Base-by-base conservation (phyloP, 2,113 vertebrate genomes). In the Labeo catla region DNA sequence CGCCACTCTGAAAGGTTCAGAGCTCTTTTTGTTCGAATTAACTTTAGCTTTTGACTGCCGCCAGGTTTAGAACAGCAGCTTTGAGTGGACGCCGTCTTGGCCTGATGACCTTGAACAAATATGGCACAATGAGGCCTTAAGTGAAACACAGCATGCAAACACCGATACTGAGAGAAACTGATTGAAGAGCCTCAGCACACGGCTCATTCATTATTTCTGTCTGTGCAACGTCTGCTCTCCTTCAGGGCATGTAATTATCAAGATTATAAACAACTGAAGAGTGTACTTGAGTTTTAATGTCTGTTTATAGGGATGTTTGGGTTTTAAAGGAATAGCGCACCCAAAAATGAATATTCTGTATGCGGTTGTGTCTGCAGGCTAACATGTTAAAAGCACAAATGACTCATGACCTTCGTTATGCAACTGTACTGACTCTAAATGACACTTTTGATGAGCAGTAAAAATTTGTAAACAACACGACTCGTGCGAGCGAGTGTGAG, bases 201-300 rank as follows among this genome's bases (percentile, higher is more conserved):
- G 83, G 54, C 66, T 36, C 76, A 84, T 45, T 82, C 23, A 66
- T 81, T 66, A 87, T 80, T 68, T 78, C 10, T 79, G 63, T 10
- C 16, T 63, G 72, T 74, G 39, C 13, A n/a, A 57, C 7, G 16
- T 49, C 52, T 76, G 36, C 76, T 81, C 49, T n/a, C n/a, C 72
- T 86, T 79, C 76, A 47, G 36, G 16, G 23, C 34, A 54, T 72
- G n/a, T 61, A 50, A 68, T 76, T 84, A 84, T 80, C 85, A 83
- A 83, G 73, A 83, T 86, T 66, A 28, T 84, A 34, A 76, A 76
- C 61, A 39, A 81, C 52, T 39, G 23, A 39, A 85, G 21, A 79
- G 72, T 82, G 49, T 81, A 8, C 39, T 78, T 34, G 28, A 21
- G 49, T 28, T 5, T 57, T 7, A 39, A 73, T 77, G 61, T 72